Conservation (phyloP, 2,113 vertebrate genomes). For the Eclectus roratus region DNA sequence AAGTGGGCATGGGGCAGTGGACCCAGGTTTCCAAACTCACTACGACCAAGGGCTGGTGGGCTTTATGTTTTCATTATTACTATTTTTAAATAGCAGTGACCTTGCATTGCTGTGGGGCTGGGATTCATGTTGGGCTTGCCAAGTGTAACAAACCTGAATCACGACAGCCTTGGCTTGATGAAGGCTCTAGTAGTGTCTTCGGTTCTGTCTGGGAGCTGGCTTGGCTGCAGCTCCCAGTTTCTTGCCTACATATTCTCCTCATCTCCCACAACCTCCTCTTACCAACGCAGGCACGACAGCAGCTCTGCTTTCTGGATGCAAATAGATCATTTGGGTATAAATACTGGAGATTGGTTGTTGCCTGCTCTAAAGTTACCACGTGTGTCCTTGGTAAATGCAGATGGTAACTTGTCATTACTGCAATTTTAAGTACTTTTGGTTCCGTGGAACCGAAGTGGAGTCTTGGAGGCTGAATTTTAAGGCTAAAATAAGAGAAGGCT, state of each 20-base stretch:
- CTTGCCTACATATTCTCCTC: slow-evolving; percentile 4
- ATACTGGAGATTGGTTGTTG: slow-evolving; percentile 45
- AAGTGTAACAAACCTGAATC: not conserved
- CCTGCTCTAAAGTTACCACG: not conserved
- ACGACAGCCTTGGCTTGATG: not conserved
- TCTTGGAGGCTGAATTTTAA: slow-evolving; percentile 22
- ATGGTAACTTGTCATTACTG: slow-evolving; percentile 29
- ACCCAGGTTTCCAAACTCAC: not conserved
- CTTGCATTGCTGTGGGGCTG: not conserved
- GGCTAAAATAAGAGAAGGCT: slow-evolving; percentile 44
- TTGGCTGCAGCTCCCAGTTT: slow-evolving; percentile 6
- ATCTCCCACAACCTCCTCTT: not conserved
- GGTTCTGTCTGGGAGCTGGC: slow-evolving; percentile 34
- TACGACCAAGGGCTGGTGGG: not conserved
- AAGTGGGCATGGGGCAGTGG: accelerated
- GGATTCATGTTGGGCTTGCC: not conserved
- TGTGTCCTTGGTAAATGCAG: slow-evolving; percentile 13
- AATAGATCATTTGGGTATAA: slow-evolving; percentile 43
- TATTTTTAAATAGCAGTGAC: not conserved
- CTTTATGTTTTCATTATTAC: not conserved
- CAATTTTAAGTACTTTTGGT: slow-evolving; percentile 35
- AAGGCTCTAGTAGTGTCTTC: slow-evolving; percentile 14
- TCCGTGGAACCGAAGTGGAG: not conserved
- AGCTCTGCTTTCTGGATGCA: not conserved
- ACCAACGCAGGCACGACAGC: not conserved